Evolutionary conservation across 1,140 invertebrate genomes (phyloP).

Genomic region (Eurosta solidaginis): DNA sequence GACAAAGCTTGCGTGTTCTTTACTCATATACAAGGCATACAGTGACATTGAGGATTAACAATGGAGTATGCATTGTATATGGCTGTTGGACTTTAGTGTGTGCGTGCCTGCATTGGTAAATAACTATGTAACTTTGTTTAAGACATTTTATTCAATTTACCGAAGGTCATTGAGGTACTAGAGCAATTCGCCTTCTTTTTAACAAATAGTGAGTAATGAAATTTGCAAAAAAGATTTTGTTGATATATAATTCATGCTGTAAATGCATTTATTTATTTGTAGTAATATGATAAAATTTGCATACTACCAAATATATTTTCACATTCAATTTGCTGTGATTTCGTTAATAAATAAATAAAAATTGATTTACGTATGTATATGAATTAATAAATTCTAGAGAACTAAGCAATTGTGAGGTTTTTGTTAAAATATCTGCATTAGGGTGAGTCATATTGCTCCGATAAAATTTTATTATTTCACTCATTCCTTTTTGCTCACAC

Average conservation of each 20-base stretch:
- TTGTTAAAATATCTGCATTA: no score
- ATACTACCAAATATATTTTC: not conserved
- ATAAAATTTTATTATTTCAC: no score
- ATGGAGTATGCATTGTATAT: not conserved
- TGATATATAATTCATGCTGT: not conserved
- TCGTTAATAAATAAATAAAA: constrained; percentile 4
- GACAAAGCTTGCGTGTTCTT: not conserved
- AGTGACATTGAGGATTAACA: not conserved
- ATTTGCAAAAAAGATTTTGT: not conserved
- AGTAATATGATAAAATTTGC: not conserved
- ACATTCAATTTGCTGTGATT: not conserved
- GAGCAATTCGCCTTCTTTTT: not conserved
- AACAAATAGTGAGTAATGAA: not conserved
- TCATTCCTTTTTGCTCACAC: no score
- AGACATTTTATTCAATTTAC: not conserved
- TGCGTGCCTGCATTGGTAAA: not conserved
- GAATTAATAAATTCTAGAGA: no score
- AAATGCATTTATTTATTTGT: not conserved
- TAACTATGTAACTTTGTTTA: not conserved
- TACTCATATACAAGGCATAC: no score
- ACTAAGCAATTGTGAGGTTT: no score
- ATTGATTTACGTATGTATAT: no score
- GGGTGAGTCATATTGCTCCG: no score
- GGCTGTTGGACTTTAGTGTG: not conserved
- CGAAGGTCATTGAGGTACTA: not conserved